These are phyloP conservation scores for Apis mellifera DNA, from an alignment of 1,140 invertebrate species.

Conservation along the genomic window DNA sequence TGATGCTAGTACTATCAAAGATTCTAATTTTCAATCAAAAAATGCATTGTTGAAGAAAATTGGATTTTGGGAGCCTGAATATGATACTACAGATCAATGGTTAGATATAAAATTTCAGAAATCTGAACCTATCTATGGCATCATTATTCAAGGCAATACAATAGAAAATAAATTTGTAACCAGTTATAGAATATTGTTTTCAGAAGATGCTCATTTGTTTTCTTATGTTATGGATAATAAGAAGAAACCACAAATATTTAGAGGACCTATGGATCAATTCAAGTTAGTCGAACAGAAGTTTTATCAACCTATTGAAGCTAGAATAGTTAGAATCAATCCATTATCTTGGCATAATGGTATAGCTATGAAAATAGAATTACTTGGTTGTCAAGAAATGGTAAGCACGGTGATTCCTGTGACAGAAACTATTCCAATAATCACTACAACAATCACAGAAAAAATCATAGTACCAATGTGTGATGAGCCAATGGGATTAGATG, in stretches of 20 bases:
- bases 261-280: slow-evolving; percentile 85
- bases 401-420: slow-evolving; percentile 45
- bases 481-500: slow-evolving; percentile 86
- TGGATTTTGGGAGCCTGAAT: slow-evolving; percentile 83
- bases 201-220: slow-evolving; percentile 84
- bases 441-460: slow-evolving; percentile 29
- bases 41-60: slow-evolving; percentile 79
- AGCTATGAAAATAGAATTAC: slow-evolving; percentile 87
- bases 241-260: slow-evolving; percentile 84
- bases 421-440: background rate
- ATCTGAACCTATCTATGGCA: slow-evolving; percentile 87
- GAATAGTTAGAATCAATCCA: slow-evolving; percentile 86
- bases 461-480: slow-evolving; percentile 77
- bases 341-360: slow-evolving; percentile 89
- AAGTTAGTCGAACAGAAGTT: slow-evolving; percentile 85
- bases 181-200: slow-evolving; percentile 87
- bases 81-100: slow-evolving; percentile 63
- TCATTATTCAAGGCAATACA: slow-evolving; percentile 86
- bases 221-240: slow-evolving; percentile 80
- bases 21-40: slow-evolving; percentile 79
- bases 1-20: slow-evolving; percentile 83
- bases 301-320: slow-evolving; percentile 86
- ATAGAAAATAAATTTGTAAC: slow-evolving; percentile 87
- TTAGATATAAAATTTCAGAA: slow-evolving; percentile 86
- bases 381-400: slow-evolving; percentile 85